phyloP scores from a whole-genome alignment of 2,113 vertebrate genomes.

The Dromaius novaehollandiae region DNA sequence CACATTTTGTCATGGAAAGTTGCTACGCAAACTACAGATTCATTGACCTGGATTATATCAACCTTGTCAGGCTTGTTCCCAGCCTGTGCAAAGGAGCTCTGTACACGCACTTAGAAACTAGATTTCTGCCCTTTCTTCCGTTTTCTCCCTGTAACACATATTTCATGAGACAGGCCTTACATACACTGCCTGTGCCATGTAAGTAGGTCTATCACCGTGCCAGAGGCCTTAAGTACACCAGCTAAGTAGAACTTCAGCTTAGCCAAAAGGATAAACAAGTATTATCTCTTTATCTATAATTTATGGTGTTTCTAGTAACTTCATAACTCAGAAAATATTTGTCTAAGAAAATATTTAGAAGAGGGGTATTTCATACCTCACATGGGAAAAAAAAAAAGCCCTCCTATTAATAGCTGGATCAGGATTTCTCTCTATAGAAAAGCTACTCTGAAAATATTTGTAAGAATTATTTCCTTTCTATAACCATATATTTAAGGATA shows the following conservation, averaged over 20 bases:
- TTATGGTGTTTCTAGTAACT: not conserved
- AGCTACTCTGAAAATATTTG: not conserved
- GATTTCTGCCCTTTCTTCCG: not conserved
- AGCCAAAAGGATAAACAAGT: not conserved
- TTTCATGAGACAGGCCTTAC: not conserved
- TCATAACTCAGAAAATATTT: not conserved
- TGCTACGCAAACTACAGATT: not conserved
- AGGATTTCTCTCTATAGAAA: not conserved
- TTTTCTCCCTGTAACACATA: not conserved
- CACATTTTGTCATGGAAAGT: not conserved
- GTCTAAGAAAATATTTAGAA: not conserved
- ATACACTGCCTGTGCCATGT: fast-evolving
- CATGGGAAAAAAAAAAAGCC: not conserved
- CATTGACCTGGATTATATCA: not conserved
- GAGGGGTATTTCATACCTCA: not conserved
- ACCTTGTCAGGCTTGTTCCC: not conserved
- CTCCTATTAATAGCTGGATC: not conserved
- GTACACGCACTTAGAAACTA: not conserved
- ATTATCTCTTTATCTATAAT: not conserved
- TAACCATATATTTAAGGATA: not conserved
- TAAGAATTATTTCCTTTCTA: not conserved
- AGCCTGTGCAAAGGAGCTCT: not conserved
- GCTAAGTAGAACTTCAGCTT: not conserved
- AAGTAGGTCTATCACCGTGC: not conserved
- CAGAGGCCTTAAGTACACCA: fast-evolving